Evolutionary conservation across 1,140 invertebrate genomes (phyloP), one percentile per base, ranked within the genome.

Genomic region (Nymphalis io): DNA sequence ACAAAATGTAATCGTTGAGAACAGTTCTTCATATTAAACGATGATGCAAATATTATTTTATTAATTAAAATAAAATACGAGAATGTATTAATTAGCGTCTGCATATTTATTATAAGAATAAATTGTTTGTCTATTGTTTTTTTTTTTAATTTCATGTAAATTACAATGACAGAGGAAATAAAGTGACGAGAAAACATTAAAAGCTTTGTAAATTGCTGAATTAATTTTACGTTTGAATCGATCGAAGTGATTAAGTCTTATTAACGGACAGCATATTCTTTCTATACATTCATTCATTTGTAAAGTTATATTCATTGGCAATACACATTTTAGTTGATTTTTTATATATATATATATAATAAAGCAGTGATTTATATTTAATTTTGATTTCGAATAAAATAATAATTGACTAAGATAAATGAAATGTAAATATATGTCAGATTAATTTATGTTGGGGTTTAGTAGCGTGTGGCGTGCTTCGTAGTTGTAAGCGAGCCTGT

Each of bases 361-460:
- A 27, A 55, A 13, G 51, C 51, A 27, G 51, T 21, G 27, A 27
- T 55, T 23, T 55, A 55, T 51, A 51, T 51, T 0, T 51, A 6
- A 51, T 13, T n/a, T 27, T 38, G 33, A 39, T 53, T 59, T 38
- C 57, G 46, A 33, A 63, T 63, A 40, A 48, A 51, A 40, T 40
- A 33, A 62, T 21, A 51, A 62, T 62, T 18, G 23, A 46, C 6
- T 62, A 62, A 62, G 42, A n/a, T 33, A n/a, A 67, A 60, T 79
- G 48, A 76, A 78, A 63, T 87, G 85, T 84, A 87, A 81, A 85
- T 87, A 85, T 81, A 72, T 69, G 73, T 75, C 59, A 69, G 73
- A 80, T 75, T 87, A 83, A 86, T 83, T 86, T 85, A 87, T 85
- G 81, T 86, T 84, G 67, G 73, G 70, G 78, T 79, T 80, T 74